A percentile compares a stretch with the other conserved stretches of the same genome.
phyloP scores from a whole-genome alignment of 1,140 invertebrate species.

The Drosophila yakuba region DNA sequence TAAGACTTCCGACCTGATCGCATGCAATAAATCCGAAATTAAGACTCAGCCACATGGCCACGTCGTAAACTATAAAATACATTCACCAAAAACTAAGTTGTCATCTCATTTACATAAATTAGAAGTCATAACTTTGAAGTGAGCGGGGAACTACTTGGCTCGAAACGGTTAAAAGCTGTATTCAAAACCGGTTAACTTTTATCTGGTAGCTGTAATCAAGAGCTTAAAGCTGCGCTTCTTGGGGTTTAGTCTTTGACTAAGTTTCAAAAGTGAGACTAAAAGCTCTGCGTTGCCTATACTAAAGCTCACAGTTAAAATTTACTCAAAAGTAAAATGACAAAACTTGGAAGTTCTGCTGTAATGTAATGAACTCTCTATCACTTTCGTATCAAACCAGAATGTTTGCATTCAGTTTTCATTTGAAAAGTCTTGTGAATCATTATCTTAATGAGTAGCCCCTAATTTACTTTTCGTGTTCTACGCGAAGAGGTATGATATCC shows the following conservation, averaged over 20 bases:
- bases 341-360: background rate
- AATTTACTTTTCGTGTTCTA: constrained; percentile 7
- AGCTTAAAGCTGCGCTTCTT: background rate
- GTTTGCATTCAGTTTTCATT: background rate
- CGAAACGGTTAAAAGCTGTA: constrained; percentile 3
- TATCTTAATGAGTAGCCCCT: background rate
- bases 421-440: background rate
- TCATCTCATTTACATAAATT: constrained; percentile 80
- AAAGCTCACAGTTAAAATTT: background rate
- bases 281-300: background rate
- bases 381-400: background rate
- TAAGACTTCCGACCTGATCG: constrained; percentile 57
- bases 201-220: background rate
- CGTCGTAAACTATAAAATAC: constrained; percentile 55
- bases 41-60: constrained; percentile 21
- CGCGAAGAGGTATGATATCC: constrained; percentile 6
- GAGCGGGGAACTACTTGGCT: constrained; percentile 50
- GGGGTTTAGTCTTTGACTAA: constrained; percentile 2
- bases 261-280: background rate
- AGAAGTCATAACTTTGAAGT: constrained; percentile 73
- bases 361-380: background rate
- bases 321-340: background rate
- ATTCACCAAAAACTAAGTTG: constrained; percentile 73
- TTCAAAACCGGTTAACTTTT: constrained; percentile 3
- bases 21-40: constrained; percentile 42